phyloP scores from a whole-genome alignment of 2,888 invertebrate genomes.

The Balanococcus diminutus region DNA sequence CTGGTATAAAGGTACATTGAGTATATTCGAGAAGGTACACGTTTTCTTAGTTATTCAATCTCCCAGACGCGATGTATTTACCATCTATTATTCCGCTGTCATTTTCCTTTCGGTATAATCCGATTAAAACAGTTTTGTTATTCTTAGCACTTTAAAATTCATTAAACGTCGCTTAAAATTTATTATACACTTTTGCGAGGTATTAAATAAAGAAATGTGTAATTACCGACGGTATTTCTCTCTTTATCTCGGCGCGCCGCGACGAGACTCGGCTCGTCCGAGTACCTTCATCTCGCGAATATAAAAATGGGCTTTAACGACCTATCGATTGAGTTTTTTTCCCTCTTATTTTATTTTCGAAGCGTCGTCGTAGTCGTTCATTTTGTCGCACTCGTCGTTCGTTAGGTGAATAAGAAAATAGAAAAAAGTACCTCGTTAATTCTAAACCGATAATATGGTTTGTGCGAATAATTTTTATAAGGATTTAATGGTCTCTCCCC shows the following conservation, averaged over 20 bases:
- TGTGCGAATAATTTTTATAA: neutral
- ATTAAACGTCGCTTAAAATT: slow-evolving; percentile 29
- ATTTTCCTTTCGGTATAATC: neutral
- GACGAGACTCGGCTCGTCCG: too few relatives aligned
- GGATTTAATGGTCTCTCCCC: neutral
- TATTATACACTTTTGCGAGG: slow-evolving; percentile 6
- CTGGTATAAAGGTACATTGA: too few relatives aligned
- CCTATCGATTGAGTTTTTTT: neutral
- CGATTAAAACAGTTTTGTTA: slow-evolving; percentile 19
- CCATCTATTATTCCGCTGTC: slow-evolving; percentile 1
- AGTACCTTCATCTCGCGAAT: neutral
- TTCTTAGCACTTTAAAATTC: slow-evolving; percentile 16
- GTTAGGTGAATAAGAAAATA: neutral
- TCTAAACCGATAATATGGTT: neutral
- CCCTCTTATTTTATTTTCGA: neutral
- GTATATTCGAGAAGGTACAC: neutral
- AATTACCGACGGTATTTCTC: neutral
- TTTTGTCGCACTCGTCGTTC: neutral
- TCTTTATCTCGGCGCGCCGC: neutral
- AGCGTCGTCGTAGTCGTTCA: neutral
- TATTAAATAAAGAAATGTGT: slow-evolving; percentile 11
- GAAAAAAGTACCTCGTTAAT: neutral
- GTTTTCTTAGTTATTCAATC: slow-evolving; percentile 17
- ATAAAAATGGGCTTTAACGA: neutral
- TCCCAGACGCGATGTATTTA: neutral